Conservation (phyloP, 1,140 invertebrate genomes). For the Zophobas morio region DNA sequence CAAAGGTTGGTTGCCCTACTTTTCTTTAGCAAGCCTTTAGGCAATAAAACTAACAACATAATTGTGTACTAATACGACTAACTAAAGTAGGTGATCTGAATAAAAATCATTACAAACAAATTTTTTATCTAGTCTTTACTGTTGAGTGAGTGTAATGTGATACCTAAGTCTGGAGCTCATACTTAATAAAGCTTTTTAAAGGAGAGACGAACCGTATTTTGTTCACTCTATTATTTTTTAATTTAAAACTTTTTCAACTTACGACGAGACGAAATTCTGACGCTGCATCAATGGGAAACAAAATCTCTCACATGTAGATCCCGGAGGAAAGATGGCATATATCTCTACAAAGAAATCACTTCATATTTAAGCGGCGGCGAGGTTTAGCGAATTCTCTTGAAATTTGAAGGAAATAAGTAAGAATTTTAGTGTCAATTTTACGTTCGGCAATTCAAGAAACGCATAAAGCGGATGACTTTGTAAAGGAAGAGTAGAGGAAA, state of each 20-base stretch:
- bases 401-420: constrained; percentile 20
- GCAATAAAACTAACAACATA: too few relatives aligned
- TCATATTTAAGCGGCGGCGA: constrained; percentile 16
- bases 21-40: too few relatives aligned
- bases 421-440: constrained; percentile 37
- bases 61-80: too few relatives aligned
- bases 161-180: background rate
- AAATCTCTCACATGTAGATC: background rate
- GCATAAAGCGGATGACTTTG: constrained; percentile 32
- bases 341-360: constrained; percentile 9
- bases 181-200: too few relatives aligned
- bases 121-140: too few relatives aligned
- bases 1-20: too few relatives aligned
- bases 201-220: too few relatives aligned
- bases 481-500: constrained; percentile 6
- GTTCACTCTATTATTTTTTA: too few relatives aligned
- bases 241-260: too few relatives aligned
- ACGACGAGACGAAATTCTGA: background rate
- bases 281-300: background rate
- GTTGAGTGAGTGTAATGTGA: too few relatives aligned
- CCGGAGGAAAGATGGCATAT: constrained; percentile 3
- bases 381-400: constrained; percentile 11
- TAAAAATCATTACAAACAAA: too few relatives aligned
- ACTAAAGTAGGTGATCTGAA: too few relatives aligned
- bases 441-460: constrained; percentile 6